A percentile compares a stretch with the other conserved stretches of the same genome.
phyloP scores from a whole-genome alignment of 2,113 vertebrate genomes.

The Cynopterus brachyotis region DNA sequence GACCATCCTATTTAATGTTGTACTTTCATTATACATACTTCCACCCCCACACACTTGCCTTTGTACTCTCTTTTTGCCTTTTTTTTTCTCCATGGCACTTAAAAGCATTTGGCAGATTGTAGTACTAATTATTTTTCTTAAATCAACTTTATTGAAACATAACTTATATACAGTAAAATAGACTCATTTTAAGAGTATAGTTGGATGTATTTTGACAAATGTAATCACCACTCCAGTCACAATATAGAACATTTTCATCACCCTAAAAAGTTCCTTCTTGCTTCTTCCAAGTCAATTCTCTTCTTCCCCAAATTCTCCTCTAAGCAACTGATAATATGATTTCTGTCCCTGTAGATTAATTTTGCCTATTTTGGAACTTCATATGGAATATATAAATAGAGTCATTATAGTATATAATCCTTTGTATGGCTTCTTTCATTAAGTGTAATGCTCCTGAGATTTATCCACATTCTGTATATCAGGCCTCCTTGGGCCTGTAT shows the following conservation, averaged over 20 bases:
- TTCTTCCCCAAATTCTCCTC: not conserved
- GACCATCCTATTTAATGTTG: not conserved
- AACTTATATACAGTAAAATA: not conserved
- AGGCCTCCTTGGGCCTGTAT: not conserved
- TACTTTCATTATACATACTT: not conserved
- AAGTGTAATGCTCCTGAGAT: not conserved
- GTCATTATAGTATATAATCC: not conserved
- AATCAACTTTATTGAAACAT: not conserved
- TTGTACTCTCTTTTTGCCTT: not conserved
- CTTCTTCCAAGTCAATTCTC: not conserved
- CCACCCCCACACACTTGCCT: not conserved
- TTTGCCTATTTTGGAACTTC: conserved; percentile 24
- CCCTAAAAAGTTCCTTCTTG: not conserved
- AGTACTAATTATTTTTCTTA: not conserved
- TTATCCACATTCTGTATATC: not conserved
- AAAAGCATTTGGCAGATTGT: not conserved
- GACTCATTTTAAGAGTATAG: not conserved
- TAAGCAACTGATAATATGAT: not conserved
- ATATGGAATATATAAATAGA: not conserved
- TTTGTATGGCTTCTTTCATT: not conserved
- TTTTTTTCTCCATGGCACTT: not conserved
- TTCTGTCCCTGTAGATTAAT: conserved; percentile 13
- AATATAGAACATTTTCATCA: conserved; percentile 3
- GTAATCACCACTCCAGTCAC: not conserved
- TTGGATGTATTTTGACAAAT: not conserved